Evolutionary conservation across 2,113 vertebrate genomes (phyloP), one percentile per base, ranked within the genome.

Genomic region (Plecturocebus donacophilus): DNA sequence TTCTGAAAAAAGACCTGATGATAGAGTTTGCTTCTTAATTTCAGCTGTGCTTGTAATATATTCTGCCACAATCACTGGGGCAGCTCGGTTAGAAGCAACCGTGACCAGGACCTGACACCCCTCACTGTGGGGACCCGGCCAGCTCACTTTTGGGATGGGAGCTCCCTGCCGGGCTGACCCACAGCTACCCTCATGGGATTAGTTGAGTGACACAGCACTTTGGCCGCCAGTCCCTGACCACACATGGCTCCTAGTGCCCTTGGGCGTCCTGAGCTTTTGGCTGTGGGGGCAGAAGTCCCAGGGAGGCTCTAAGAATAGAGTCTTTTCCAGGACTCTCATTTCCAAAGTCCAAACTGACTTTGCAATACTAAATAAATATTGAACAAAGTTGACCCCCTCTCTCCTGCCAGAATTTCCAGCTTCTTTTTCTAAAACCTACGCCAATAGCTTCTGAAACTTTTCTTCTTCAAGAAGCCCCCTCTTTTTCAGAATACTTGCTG

Each of bases 281-380:
- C 12, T 10, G 27, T 35, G 7, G 42, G 61, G 40, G 4, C 25
- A 81, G 42, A 70, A 64, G 12, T 76, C 47, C 49, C 40, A 9
- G 12, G n/a, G 61, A 49, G 32, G 19, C 38, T 85, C 87, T 58
- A 54, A 88, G 56, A 93, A 70, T 76, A 86, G 40, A n/a, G 7
- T 30, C 40, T 35, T 79, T 75, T 52, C 64, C 23, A 0, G 70
- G 42, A 17, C 80, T 6, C 56, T 45, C 73, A 90, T 1, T 16
- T 90, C 81, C 25, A 95, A 90, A 85, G n/a, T 56, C 40, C 87
- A 76, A 96, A 87, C 8, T 64, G 83, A 77, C 38, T 83, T 92
- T 80, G 27, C 85, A 9, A 0, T 75, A 30, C 47, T 38, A 71
- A 94, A 68, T 92, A 96, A 96, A 77, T 21, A 87, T n/a, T 16